phyloP scores from a whole-genome alignment of 2,797 vertebrate genomes.

The Scyliorhinus canicula region DNA sequence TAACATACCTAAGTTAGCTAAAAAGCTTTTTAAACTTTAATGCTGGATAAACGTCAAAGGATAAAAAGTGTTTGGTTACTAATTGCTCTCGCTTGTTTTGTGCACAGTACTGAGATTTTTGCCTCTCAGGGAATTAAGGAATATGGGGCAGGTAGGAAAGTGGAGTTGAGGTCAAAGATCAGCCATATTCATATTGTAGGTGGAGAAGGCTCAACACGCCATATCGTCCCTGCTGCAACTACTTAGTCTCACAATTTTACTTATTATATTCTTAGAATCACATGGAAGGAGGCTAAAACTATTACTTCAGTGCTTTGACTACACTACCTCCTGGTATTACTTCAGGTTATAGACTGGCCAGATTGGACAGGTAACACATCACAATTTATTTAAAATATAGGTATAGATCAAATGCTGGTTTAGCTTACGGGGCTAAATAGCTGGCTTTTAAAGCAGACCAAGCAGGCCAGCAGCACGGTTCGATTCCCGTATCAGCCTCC shows the following conservation, averaged over 20 bases:
- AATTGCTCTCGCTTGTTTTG: background rate
- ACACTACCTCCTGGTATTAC: background rate
- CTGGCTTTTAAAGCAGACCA: too few species aligned
- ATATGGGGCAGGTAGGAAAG: background rate
- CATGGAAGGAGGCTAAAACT: background rate
- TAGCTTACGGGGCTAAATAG: too few species aligned
- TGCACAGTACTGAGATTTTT: background rate
- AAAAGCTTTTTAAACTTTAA: background rate
- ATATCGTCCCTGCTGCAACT: background rate
- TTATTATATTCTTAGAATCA: background rate
- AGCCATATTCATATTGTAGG: background rate
- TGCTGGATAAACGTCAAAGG: background rate
- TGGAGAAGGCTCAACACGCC: background rate
- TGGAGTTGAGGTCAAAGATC: background rate
- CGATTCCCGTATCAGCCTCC: too few species aligned
- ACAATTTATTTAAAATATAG: background rate
- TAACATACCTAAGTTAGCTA: background rate
- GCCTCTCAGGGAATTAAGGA: background rate
- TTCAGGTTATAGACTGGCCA: slow-evolving; percentile 15
- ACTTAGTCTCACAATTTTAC: background rate
- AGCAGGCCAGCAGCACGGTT: too few species aligned
- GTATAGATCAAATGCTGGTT: too few species aligned
- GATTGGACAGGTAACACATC: background rate
- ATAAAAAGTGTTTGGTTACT: background rate
- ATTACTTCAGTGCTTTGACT: background rate